phyloP scores from a whole-genome alignment of 2,888 invertebrate genomes.

The Epinotia nisella region DNA sequence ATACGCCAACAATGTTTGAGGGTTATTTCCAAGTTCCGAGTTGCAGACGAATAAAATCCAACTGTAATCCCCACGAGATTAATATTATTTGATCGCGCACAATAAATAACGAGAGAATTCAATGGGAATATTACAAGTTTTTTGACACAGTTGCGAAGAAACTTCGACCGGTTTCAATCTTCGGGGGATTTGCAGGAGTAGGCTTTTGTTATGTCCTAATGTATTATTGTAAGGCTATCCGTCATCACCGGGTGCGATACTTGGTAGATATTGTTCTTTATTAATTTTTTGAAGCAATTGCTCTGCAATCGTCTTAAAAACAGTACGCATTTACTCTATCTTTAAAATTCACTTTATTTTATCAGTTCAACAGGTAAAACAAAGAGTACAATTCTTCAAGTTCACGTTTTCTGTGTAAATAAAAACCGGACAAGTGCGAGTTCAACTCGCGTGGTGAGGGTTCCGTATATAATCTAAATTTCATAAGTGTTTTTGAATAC shows the following conservation, averaged over 20 bases:
- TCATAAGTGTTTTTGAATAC: no score
- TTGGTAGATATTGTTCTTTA: background rate
- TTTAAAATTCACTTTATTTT: no score
- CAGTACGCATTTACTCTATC: no score
- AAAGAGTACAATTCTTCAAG: no score
- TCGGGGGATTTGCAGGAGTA: conserved; percentile 71
- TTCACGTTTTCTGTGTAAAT: background rate
- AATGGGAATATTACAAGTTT: conserved; percentile 81
- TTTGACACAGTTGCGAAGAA: conserved; percentile 77
- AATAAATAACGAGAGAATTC: conserved; percentile 83
- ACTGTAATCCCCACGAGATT: conserved; percentile 80
- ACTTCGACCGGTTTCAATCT: conserved; percentile 79
- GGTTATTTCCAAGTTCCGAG: conserved; percentile 74
- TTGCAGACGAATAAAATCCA: conserved; percentile 81
- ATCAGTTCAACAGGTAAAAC: no score
- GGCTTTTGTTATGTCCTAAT: conserved; percentile 61
- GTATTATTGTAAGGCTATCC: conserved; percentile 29
- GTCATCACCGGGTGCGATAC: background rate
- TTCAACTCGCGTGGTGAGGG: no score
- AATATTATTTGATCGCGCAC: conserved; percentile 84
- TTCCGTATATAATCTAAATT: no score
- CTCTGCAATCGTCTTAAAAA: no score
- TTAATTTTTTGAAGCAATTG: no score
- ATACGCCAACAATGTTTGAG: conserved; percentile 65
- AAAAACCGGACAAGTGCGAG: no score